These are phyloP conservation scores for Oscheius sp. DNA, from an alignment of 2,888 invertebrate species.

Conservation along the genomic window DNA sequence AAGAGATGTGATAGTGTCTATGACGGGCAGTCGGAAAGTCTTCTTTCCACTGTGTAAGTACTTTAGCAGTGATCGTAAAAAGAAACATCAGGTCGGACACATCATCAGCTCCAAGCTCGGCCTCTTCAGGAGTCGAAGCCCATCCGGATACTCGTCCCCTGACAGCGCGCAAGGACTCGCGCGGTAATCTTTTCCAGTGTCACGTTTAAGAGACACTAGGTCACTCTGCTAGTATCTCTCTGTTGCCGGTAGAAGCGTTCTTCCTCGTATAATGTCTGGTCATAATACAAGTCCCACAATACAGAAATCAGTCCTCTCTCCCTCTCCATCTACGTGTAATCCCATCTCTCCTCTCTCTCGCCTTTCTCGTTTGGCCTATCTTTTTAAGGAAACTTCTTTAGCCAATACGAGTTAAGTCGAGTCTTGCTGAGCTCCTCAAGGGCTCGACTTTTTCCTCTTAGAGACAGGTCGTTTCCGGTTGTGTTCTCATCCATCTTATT, in stretches of 20 bases:
- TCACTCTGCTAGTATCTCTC: slow-evolving; percentile 1
- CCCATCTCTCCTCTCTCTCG: background rate
- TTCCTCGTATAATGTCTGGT: slow-evolving; percentile 28
- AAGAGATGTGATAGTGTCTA: slow-evolving; percentile 38
- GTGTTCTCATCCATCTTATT: slow-evolving; percentile 15
- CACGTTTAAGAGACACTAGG: slow-evolving; percentile 22
- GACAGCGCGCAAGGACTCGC: slow-evolving; percentile 39
- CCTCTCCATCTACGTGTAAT: slow-evolving; percentile 33
- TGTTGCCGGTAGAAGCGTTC: slow-evolving; percentile 22
- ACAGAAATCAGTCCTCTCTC: slow-evolving; percentile 7
- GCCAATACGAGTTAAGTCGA: slow-evolving; percentile 30
- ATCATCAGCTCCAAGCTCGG: slow-evolving; percentile 51
- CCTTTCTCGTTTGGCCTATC: slow-evolving; percentile 18
- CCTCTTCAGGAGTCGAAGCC: slow-evolving; percentile 57
- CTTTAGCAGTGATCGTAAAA: background rate
- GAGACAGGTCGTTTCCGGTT: slow-evolving; percentile 24
- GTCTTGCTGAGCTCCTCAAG: slow-evolving; percentile 8
- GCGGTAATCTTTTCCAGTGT: slow-evolving; percentile 36
- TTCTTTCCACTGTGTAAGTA: slow-evolving; percentile 57
- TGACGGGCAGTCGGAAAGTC: slow-evolving; percentile 57
- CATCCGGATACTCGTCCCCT: slow-evolving; percentile 57
- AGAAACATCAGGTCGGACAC: slow-evolving; percentile 52
- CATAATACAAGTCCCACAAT: slow-evolving; percentile 25
- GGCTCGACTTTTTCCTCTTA: slow-evolving; percentile 23
- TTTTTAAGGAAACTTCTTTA: background rate